Conservation (phyloP, 2,888 invertebrate species). For the Brenthis ino region DNA sequence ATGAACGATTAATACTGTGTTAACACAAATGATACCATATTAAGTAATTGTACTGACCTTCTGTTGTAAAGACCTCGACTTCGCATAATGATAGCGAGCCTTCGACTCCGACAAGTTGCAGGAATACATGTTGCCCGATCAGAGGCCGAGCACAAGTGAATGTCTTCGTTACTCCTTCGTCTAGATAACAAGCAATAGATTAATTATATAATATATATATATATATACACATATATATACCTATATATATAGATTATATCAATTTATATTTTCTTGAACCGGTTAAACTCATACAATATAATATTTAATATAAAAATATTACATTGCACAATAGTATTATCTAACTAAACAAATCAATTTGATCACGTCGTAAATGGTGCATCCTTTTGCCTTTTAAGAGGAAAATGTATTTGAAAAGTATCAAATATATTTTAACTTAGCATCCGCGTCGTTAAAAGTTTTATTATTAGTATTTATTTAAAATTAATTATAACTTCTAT, state of each 20-base stretch:
- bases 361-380: no score
- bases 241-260: neutral
- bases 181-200: slow-evolving; percentile 67
- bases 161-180: slow-evolving; percentile 95
- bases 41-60: slow-evolving; percentile 80
- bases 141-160: slow-evolving; percentile 93
- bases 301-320: no score
- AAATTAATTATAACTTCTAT: no score
- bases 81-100: slow-evolving; percentile 95
- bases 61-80: slow-evolving; percentile 95
- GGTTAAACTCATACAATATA: no score
- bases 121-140: slow-evolving; percentile 92
- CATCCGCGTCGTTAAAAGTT: no score
- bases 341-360: no score
- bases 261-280: neutral
- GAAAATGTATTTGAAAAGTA: no score
- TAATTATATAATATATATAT: neutral
- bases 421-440: no score
- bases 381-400: no score
- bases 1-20: neutral
- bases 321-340: no score
- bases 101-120: slow-evolving; percentile 95
- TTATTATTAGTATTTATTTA: no score
- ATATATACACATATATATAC: neutral
- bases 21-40: slow-evolving; percentile 10